Percentiles rank a stretch among this genome's conserved stretches.
These are phyloP conservation scores for Excalfactoria chinensis DNA, from an alignment of 2,113 vertebrate species.

Conservation along the genomic window DNA sequence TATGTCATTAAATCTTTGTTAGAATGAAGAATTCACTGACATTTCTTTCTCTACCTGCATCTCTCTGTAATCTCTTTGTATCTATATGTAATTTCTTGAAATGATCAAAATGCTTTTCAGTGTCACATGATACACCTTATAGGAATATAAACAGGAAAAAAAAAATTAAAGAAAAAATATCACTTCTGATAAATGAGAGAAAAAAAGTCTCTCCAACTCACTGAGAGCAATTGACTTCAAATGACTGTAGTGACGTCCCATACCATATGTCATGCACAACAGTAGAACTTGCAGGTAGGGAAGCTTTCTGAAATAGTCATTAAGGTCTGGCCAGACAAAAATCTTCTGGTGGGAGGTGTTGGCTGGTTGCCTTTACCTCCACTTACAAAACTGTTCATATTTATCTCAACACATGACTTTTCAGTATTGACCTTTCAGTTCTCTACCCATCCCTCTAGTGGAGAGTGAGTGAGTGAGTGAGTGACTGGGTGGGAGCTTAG, in stretches of 20 bases:
- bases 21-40: neutral
- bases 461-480: accelerated
- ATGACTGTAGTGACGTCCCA: neutral
- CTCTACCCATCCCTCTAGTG: accelerated
- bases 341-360: neutral
- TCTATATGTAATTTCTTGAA: neutral
- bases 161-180: neutral
- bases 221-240: neutral
- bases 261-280: neutral
- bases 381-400: neutral
- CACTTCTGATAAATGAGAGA: neutral
- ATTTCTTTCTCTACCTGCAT: neutral
- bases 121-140: neutral
- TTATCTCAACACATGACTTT: neutral
- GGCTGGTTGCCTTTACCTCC: neutral
- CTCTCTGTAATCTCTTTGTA: neutral
- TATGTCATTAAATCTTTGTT: neutral
- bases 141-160: neutral
- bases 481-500: neutral
- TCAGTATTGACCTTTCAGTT: neutral
- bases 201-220: neutral
- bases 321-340: neutral
- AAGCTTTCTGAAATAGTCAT: neutral
- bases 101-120: neutral
- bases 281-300: too few relatives aligned